phyloP scores from a whole-genome alignment of 2,797 vertebrate genomes.

The Champsocephalus esox region DNA sequence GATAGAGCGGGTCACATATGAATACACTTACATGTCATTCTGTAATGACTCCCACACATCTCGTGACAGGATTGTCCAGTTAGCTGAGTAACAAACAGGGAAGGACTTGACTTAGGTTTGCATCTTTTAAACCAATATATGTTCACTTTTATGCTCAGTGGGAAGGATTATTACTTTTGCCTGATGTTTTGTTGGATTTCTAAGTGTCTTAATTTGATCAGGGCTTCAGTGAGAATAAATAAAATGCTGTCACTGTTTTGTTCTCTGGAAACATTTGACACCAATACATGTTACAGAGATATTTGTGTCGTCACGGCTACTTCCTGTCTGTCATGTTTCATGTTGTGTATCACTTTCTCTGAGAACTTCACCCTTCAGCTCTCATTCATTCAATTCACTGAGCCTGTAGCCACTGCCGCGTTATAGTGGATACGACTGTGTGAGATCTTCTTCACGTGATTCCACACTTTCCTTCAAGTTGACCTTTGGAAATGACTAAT shows the following conservation, averaged over 20 bases:
- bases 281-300: constrained; percentile 1
- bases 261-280: neutral
- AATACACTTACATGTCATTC: neutral
- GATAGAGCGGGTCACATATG: too few species aligned
- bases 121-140: constrained; percentile 16
- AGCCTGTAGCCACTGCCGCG: neutral
- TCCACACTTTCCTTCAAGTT: neutral
- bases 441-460: neutral
- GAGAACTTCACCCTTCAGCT: constrained; percentile 16
- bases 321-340: constrained; percentile 42
- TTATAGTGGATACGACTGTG: too few species aligned
- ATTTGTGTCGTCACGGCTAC: constrained; percentile 14
- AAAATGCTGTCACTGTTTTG: neutral
- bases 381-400: constrained; percentile 1
- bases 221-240: constrained; percentile 20
- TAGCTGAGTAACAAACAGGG: constrained; percentile 9
- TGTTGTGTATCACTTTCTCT: constrained; percentile 20
- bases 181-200: constrained; percentile 14
- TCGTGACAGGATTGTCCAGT: constrained; percentile 34
- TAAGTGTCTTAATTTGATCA: constrained; percentile 1
- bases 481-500: neutral
- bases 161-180: neutral
- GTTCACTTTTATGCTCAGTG: constrained; percentile 7
- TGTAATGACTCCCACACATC: constrained; percentile 46
- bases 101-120: constrained; percentile 13